Percentiles rank a stretch among this genome's conserved stretches.
phyloP scores from a whole-genome alignment of 2,113 vertebrate species.

The Myrmophylax atrothorax region DNA sequence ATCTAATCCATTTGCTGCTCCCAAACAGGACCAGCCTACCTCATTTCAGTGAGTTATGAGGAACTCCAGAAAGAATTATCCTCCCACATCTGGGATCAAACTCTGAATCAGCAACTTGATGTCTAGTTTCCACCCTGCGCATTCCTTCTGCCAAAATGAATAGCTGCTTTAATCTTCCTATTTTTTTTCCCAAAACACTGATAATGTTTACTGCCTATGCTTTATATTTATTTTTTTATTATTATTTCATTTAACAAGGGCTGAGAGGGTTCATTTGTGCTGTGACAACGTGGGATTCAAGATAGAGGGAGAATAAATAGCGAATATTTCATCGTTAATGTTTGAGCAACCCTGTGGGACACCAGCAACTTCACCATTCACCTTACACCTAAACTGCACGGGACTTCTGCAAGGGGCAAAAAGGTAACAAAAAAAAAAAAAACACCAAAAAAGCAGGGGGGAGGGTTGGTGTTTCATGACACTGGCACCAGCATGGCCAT shows the following conservation, averaged over 20 bases:
- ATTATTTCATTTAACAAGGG: not conserved
- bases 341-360: not conserved
- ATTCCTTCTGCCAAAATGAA: conserved; percentile 52
- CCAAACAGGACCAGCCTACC: conserved; percentile 31
- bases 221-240: not conserved
- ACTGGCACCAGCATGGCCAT: not conserved
- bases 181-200: not conserved
- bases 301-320: not conserved
- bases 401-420: not conserved
- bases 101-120: conserved; percentile 65
- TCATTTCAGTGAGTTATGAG: conserved; percentile 65
- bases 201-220: not conserved
- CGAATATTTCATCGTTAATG: not conserved
- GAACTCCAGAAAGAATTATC: conserved; percentile 56
- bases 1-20: conserved; percentile 54
- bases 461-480: not conserved
- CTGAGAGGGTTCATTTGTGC: not conserved
- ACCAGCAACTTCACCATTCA: fast-evolving
- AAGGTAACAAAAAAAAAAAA: not conserved
- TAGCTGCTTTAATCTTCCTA: conserved; percentile 32
- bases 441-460: not conserved
- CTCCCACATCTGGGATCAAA: conserved; percentile 67
- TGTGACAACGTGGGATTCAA: not conserved
- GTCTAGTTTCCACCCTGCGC: conserved; percentile 52
- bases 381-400: not conserved